phyloP scores from a whole-genome alignment of 2,888 invertebrate species.

The Harpalus rufipes region DNA sequence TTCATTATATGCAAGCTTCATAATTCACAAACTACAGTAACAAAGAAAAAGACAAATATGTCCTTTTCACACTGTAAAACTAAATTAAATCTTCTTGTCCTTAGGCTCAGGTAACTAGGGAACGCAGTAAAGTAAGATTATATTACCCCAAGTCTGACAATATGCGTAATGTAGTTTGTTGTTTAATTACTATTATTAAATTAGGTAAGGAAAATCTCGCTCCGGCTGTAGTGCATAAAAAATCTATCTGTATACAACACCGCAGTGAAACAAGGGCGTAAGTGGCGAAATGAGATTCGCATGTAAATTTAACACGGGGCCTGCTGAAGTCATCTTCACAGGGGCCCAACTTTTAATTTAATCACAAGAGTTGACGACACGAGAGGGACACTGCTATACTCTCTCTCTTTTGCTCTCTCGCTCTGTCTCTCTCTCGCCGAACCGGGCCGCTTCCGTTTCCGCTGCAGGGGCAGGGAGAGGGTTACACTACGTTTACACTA shows the following conservation, averaged over 20 bases:
- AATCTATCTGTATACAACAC: constrained; percentile 56
- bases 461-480: constrained; percentile 34
- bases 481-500: constrained; percentile 58
- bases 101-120: neutral
- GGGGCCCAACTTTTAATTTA: constrained; percentile 78
- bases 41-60: no score
- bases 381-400: constrained; percentile 51
- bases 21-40: no score
- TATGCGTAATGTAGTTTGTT: constrained; percentile 34
- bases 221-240: neutral
- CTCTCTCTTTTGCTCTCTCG: constrained; percentile 44
- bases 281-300: constrained; percentile 67
- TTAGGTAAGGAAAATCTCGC: constrained; percentile 26
- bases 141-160: neutral
- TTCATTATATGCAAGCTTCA: no score
- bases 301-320: constrained; percentile 66
- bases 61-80: no score
- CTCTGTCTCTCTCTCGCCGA: neutral
- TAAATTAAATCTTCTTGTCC: no score
- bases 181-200: constrained; percentile 30
- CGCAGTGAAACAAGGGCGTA: constrained; percentile 60
- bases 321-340: constrained; percentile 66
- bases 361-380: constrained; percentile 77
- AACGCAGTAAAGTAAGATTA: neutral
- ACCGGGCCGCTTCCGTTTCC: constrained; percentile 59